Evolutionary conservation across 2,113 vertebrate species (phyloP).

Genomic region (Odobenus rosmarus): DNA sequence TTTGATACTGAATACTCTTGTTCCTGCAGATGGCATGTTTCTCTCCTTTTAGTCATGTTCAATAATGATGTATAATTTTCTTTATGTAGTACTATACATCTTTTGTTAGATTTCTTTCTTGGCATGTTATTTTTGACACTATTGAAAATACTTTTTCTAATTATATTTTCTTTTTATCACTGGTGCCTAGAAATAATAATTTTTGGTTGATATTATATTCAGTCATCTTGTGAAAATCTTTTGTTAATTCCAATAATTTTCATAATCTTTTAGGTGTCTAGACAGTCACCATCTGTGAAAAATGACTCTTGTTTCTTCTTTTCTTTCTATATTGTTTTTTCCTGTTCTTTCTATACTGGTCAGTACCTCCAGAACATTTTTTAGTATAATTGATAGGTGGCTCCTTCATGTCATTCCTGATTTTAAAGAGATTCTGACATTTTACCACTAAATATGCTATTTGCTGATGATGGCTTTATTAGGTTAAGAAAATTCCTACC

Average conservation of each 20-base stretch:
- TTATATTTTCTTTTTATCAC: background rate
- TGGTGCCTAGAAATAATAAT: background rate
- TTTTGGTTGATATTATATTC: background rate
- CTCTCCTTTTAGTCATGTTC: background rate
- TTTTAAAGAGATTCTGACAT: conserved; percentile 32
- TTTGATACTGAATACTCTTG: background rate
- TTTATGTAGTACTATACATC: background rate
- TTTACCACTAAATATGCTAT: background rate
- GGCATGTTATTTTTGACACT: background rate
- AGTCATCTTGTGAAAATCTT: background rate
- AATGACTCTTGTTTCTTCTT: background rate
- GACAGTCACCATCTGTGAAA: background rate
- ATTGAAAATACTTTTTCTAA: conserved; percentile 37
- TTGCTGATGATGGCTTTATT: background rate
- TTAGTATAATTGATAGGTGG: background rate
- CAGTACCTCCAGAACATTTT: background rate
- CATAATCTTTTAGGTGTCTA: background rate
- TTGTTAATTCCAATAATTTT: background rate
- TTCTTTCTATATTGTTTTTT: background rate
- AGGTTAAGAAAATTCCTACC: background rate
- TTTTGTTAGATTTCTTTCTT: conserved; percentile 38
- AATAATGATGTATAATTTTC: conserved; percentile 13
- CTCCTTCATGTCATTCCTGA: background rate
- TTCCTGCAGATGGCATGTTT: background rate
- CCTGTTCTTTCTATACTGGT: background rate